Percentiles rank a stretch among this genome's conserved stretches.
phyloP scores from a whole-genome alignment of 1,140 invertebrate genomes.

The Paralvinella palmiformis region DNA sequence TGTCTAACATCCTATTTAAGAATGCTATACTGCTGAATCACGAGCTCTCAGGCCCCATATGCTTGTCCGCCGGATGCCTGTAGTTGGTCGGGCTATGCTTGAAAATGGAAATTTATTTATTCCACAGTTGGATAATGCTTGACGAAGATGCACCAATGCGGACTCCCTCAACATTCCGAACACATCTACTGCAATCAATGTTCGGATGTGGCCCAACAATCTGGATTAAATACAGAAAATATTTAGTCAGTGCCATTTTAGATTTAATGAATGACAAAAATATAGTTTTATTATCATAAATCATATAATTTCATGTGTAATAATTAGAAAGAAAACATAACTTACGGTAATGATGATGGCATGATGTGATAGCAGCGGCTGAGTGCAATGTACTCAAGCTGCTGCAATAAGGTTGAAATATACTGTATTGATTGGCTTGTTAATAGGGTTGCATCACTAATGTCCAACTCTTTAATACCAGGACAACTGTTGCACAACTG shows the following conservation, averaged over 20 bases:
- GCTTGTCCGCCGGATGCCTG: conserved; percentile 73
- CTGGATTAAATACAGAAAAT: conserved; percentile 47
- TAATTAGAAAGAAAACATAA: conserved; percentile 23
- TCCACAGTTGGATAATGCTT: conserved; percentile 55
- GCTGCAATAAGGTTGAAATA: conserved; percentile 58
- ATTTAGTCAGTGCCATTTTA: background rate
- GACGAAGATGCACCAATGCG: conserved; percentile 56
- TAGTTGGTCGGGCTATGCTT: conserved; percentile 78
- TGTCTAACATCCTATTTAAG: too few relatives aligned
- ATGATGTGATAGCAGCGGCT: conserved; percentile 76
- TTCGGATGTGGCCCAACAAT: conserved; percentile 53
- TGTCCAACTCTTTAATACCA: conserved; percentile 71
- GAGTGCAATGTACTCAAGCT: conserved; percentile 74
- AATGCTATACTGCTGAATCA: conserved; percentile 52
- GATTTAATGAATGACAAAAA: background rate
- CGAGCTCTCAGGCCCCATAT: conserved; percentile 81
- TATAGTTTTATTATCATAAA: background rate
- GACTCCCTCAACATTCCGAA: conserved; percentile 66
- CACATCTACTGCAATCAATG: conserved; percentile 65
- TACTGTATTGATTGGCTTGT: conserved; percentile 57
- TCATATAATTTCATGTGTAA: background rate
- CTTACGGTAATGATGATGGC: conserved; percentile 59
- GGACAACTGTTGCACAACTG: conserved; percentile 62
- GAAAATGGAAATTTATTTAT: conserved; percentile 69
- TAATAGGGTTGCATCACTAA: conserved; percentile 75